Evolutionary conservation across 2,797 vertebrate species (phyloP).

Genomic region (Chiloscyllium punctatum): DNA sequence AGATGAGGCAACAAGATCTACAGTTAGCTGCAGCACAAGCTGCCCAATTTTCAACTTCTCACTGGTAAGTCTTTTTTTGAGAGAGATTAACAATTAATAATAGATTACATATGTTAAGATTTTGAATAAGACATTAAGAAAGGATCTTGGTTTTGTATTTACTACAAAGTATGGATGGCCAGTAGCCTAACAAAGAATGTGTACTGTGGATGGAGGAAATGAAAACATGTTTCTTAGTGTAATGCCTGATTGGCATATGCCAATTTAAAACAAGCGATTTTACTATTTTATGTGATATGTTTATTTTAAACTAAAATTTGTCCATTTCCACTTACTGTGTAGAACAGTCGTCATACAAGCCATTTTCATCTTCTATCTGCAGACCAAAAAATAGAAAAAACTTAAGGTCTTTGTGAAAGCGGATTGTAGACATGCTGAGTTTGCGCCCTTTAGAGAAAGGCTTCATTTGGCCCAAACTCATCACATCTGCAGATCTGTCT

Average conservation of each 20-base stretch:
- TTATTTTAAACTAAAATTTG: neutral
- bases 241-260: neutral
- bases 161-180: neutral
- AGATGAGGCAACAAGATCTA: conserved; percentile 70
- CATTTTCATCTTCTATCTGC: too few species aligned
- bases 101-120: neutral
- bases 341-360: too few species aligned
- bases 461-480: too few species aligned
- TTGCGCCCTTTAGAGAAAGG: too few species aligned
- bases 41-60: conserved; percentile 76
- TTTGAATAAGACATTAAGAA: neutral
- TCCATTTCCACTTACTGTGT: neutral
- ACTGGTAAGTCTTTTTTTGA: conserved; percentile 63
- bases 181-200: neutral
- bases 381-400: too few species aligned
- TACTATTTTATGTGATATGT: neutral
- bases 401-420: too few species aligned
- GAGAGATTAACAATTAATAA: conserved; percentile 5
- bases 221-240: neutral
- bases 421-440: too few species aligned
- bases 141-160: neutral
- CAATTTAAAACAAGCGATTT: neutral
- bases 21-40: conserved; percentile 70
- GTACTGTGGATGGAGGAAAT: neutral
- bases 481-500: too few species aligned